Percentiles rank a stretch among this genome's conserved stretches.
phyloP scores from a whole-genome alignment of 2,888 invertebrate species.

The Endomychus coccineus region DNA sequence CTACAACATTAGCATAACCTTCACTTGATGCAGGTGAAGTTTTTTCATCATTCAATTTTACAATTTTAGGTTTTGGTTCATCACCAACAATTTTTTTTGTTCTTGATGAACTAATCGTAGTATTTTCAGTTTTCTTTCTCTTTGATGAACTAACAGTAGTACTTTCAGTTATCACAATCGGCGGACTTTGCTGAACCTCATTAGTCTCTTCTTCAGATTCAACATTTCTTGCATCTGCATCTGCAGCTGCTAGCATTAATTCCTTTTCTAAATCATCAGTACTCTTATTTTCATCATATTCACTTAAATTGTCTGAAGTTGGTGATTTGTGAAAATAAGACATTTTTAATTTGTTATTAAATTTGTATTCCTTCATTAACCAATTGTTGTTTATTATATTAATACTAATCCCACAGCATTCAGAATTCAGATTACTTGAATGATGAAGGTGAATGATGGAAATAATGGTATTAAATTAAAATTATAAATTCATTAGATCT shows the following conservation, averaged over 20 bases:
- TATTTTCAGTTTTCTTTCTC: slow-evolving; percentile 1
- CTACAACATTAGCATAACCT: slow-evolving; percentile 61
- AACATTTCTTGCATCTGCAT: slow-evolving; percentile 36
- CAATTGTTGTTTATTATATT: too few relatives aligned
- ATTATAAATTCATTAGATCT: too few relatives aligned
- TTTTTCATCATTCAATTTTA: too few relatives aligned
- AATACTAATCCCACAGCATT: too few relatives aligned
- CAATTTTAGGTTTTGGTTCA: slow-evolving; percentile 13
- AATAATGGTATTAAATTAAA: too few relatives aligned
- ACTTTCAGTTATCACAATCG: slow-evolving; percentile 6
- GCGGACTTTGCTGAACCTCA: not conserved
- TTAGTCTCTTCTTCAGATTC: slow-evolving; percentile 15
- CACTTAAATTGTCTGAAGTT: too few relatives aligned
- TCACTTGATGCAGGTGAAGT: slow-evolving; percentile 14
- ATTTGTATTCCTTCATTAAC: too few relatives aligned
- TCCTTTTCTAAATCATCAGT: slow-evolving; percentile 38
- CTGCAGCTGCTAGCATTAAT: slow-evolving; percentile 38
- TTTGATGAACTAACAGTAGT: not conserved
- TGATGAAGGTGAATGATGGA: too few relatives aligned
- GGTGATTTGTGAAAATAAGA: too few relatives aligned
- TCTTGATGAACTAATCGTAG: not conserved
- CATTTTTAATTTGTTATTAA: too few relatives aligned
- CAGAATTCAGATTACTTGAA: too few relatives aligned
- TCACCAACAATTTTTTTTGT: slow-evolving; percentile 5
- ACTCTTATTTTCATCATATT: slow-evolving; percentile 8